Percentiles rank a stretch among this genome's conserved stretches.
Evolutionary conservation across 1,140 invertebrate genomes (phyloP).

Genomic region (Heliconius melpomene): DNA sequence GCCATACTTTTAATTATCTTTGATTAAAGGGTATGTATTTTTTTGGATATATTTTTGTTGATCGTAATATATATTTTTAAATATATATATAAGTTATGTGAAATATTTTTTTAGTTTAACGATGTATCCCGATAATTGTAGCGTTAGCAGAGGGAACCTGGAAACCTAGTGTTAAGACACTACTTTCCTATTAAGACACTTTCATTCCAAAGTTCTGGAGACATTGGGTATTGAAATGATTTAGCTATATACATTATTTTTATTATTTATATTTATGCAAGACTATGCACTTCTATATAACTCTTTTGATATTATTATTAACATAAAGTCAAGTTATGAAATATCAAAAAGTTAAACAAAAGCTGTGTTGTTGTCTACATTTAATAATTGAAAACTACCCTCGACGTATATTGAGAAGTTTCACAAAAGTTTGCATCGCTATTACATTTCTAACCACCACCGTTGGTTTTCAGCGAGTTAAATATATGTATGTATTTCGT

Average conservation of each 20-base stretch:
- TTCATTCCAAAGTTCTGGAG: no score
- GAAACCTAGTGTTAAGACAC: no score
- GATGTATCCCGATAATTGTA: no score
- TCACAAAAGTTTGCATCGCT: background rate
- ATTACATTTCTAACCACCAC: background rate
- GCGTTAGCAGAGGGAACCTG: no score
- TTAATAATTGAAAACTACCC: constrained; percentile 17
- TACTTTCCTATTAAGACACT: no score
- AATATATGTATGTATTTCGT: constrained; percentile 1
- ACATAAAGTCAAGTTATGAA: background rate
- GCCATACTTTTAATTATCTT: background rate
- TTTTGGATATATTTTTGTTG: background rate
- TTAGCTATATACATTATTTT: no score
- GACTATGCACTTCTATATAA: background rate
- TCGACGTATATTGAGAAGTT: constrained; percentile 5
- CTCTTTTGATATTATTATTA: background rate
- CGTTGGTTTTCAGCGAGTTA: background rate
- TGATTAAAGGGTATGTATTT: background rate
- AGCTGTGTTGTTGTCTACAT: constrained; percentile 6
- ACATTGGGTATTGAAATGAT: no score
- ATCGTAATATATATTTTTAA: no score
- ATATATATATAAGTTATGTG: no score
- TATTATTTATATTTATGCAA: no score
- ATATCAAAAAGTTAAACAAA: background rate
- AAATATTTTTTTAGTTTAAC: no score